Evolutionary conservation across 2,113 vertebrate genomes (phyloP).

Genomic region (Nannospalax galili): DNA sequence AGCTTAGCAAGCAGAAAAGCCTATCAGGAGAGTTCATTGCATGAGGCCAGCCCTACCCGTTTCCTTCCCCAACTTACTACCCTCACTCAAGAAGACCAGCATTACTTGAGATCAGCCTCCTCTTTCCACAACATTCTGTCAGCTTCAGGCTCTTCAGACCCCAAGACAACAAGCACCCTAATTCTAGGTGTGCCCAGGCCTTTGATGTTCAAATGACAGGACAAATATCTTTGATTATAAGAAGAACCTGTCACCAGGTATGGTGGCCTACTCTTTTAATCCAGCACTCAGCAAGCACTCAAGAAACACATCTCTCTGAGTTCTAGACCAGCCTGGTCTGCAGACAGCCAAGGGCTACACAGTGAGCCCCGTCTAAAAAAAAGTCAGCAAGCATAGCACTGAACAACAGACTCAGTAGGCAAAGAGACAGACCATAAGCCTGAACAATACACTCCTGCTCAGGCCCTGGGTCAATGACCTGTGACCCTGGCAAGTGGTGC

Average conservation of each 20-base stretch:
- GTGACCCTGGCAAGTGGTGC: background rate
- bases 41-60: background rate
- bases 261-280: background rate
- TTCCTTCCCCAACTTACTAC: background rate
- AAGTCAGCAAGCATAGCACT: background rate
- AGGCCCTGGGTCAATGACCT: background rate
- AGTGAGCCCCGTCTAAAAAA: background rate
- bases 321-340: background rate
- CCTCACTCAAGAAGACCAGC: background rate
- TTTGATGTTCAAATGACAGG: background rate
- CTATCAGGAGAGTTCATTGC: background rate
- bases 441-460: background rate
- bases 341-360: background rate
- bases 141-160: background rate
- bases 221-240: background rate
- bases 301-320: background rate
- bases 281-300: background rate
- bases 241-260: background rate
- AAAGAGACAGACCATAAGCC: background rate
- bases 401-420: background rate
- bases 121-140: background rate
- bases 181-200: background rate
- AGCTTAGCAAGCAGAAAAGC: background rate
- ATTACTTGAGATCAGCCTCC: background rate
- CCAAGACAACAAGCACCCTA: background rate